phyloP scores from a whole-genome alignment of 1,140 invertebrate genomes.

The Drosophila cardini region DNA sequence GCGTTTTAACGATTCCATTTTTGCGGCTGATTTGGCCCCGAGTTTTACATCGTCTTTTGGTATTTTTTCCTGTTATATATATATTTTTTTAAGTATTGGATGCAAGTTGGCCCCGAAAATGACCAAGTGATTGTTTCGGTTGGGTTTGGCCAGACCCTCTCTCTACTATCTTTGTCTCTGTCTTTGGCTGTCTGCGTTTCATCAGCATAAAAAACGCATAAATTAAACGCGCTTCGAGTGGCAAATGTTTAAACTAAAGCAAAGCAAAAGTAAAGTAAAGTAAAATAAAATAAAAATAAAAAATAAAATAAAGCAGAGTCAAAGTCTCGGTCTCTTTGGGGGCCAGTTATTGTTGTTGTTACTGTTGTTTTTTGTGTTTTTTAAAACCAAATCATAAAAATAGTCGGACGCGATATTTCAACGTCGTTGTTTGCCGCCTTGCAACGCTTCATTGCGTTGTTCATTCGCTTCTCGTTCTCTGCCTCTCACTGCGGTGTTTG shows the following conservation, averaged over 20 bases:
- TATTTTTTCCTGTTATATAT: not conserved
- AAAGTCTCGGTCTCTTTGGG: conserved; percentile 21
- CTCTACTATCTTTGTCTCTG: conserved; percentile 12
- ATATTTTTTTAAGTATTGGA: not conserved
- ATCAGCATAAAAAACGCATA: conserved; percentile 82
- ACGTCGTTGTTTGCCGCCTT: conserved; percentile 66
- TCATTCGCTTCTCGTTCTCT: not conserved
- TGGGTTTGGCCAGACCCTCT: conserved; percentile 22
- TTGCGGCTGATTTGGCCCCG: conserved; percentile 3
- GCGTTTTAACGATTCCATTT: conserved; percentile 42
- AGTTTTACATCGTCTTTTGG: conserved; percentile 12
- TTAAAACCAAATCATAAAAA: conserved; percentile 69
- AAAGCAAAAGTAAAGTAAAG: conserved; percentile 28
- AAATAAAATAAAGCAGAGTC: conserved; percentile 7
- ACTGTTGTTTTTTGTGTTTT: conserved; percentile 24
- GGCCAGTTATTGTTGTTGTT: conserved; percentile 27
- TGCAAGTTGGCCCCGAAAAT: conserved; percentile 9
- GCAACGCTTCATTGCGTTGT: conserved; percentile 73
- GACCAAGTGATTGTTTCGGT: conserved; percentile 24
- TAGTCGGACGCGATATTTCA: conserved; percentile 71
- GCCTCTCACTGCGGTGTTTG: conserved; percentile 4
- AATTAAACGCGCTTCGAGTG: conserved; percentile 73
- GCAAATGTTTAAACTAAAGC: conserved; percentile 79
- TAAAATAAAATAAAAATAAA: no score
- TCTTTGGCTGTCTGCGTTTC: conserved; percentile 61